Base-by-base conservation (phyloP, 2,797 vertebrate species). In the Gymnopithys bicolor region DNA sequence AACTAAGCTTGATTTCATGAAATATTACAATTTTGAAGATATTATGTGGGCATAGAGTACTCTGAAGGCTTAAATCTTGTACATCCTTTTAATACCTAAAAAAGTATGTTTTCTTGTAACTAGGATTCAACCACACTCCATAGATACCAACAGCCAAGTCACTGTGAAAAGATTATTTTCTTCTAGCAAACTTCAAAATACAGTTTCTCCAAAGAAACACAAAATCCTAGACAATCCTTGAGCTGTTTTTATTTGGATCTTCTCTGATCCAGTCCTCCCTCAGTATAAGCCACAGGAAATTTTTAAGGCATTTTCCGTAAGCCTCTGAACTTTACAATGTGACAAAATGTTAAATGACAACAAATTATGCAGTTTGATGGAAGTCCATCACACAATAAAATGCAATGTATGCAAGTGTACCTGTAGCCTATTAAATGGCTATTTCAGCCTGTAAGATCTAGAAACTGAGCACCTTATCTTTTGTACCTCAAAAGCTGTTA, bases 91-190 rank as follows among this genome's bases (percentile, higher is more conserved):
- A 81, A n/a, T 30, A 46, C 7, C 21, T 46, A 5, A 52, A 77
- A 83, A 52, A 32, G 7, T 0, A 1, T 1, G 0, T 6, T 55
- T 33, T 74, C 52, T 59, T 15, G 0, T n/a, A 63, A n/a, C 10
- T 9, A 70, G 21, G 7, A 19, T 58, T 86, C 62, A 86, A 60
- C 30, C 13, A 53, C 23, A 81, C 17, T 58, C 19, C 30, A 49
- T 3, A 88, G 51, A 81, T 62, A 55, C 9, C 56, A 86, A 52
- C 8, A n/a, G 32, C 19, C 55, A 82, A 73, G 84, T n/a, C 39
- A 60, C 24, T 11, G 9, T 2, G 12, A 69, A 74, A 89, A 87
- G 13, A 51, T 25, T 53, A 4, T 77, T 90, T 77, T 35, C 51
- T 62, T 69, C 33, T 30, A 67, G 45, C 7, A 83, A 95, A 76